Evolutionary conservation across 2,888 invertebrate genomes (phyloP).

Genomic region (Dynastes grantii): DNA sequence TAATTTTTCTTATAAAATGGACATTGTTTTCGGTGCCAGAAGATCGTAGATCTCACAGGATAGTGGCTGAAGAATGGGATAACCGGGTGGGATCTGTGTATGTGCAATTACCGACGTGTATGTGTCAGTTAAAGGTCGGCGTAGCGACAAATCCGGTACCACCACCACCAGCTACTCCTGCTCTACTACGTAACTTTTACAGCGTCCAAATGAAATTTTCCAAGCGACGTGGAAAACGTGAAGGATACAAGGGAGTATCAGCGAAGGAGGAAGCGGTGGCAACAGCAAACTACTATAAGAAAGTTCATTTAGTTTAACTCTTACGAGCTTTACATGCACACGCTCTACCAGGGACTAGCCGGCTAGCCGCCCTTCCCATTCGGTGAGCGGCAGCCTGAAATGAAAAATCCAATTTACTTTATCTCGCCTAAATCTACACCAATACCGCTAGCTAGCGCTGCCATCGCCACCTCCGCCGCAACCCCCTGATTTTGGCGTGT

Average conservation of each 20-base stretch:
- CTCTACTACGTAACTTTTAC: slow-evolving; percentile 57
- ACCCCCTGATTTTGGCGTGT: slow-evolving; percentile 23
- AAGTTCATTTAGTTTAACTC: slow-evolving; percentile 61
- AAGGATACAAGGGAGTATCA: too few relatives aligned
- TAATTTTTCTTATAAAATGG: not conserved
- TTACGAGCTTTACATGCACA: slow-evolving; percentile 59
- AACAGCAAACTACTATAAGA: slow-evolving; percentile 55
- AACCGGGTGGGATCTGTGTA: not conserved
- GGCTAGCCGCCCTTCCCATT: slow-evolving; percentile 34
- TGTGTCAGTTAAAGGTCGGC: slow-evolving; percentile 9
- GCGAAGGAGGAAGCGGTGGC: too few relatives aligned
- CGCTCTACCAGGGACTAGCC: slow-evolving; percentile 49
- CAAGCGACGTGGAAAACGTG: slow-evolving; percentile 47
- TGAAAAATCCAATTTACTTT: slow-evolving; percentile 65
- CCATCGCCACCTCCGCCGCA: slow-evolving; percentile 55
- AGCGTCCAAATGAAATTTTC: slow-evolving; percentile 60
- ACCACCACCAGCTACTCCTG: slow-evolving; percentile 47
- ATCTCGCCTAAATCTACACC: slow-evolving; percentile 63
- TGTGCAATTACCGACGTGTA: slow-evolving; percentile 15
- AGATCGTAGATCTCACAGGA: too few relatives aligned
- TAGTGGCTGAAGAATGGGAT: too few relatives aligned
- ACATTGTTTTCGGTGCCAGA: not conserved
- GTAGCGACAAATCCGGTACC: slow-evolving; percentile 7
- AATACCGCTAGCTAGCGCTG: slow-evolving; percentile 41
- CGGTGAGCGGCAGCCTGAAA: slow-evolving; percentile 57